These are phyloP conservation scores for Pentalonia nigronervosa DNA, from an alignment of 1,140 invertebrate species.

Conservation along the genomic window DNA sequence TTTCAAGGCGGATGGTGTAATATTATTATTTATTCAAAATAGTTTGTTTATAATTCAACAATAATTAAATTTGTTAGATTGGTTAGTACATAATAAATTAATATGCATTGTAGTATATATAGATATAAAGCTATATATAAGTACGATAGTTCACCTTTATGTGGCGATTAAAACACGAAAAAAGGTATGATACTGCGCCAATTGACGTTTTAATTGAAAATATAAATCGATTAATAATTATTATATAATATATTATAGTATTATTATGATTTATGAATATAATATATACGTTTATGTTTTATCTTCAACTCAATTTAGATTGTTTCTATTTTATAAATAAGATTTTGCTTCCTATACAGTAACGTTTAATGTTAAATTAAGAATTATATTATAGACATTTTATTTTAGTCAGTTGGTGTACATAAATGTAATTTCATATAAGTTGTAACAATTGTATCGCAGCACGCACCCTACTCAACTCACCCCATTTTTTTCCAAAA, in stretches of 20 bases:
- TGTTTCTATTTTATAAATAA: neutral
- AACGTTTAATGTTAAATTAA: neutral
- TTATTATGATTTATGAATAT: neutral
- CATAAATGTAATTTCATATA: neutral
- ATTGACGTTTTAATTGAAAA: neutral
- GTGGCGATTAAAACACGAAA: neutral
- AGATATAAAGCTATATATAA: too few species aligned
- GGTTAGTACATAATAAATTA: neutral
- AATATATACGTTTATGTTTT: conserved; percentile 23
- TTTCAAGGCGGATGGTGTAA: neutral
- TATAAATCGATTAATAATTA: neutral
- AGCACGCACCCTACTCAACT: conserved; percentile 60
- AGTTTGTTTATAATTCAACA: neutral
- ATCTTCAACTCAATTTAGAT: neutral
- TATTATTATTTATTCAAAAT: neutral
- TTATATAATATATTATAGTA: neutral
- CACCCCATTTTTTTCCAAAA: conserved; percentile 83
- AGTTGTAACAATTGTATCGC: neutral
- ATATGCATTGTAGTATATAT: neutral
- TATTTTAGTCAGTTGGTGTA: neutral
- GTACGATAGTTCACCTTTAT: neutral
- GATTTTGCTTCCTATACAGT: neutral
- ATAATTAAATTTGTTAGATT: neutral
- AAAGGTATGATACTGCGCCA: neutral
- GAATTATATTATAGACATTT: too few species aligned